Evolutionary conservation across 2,113 vertebrate genomes (phyloP).

Genomic region (Alethe castanea): DNA sequence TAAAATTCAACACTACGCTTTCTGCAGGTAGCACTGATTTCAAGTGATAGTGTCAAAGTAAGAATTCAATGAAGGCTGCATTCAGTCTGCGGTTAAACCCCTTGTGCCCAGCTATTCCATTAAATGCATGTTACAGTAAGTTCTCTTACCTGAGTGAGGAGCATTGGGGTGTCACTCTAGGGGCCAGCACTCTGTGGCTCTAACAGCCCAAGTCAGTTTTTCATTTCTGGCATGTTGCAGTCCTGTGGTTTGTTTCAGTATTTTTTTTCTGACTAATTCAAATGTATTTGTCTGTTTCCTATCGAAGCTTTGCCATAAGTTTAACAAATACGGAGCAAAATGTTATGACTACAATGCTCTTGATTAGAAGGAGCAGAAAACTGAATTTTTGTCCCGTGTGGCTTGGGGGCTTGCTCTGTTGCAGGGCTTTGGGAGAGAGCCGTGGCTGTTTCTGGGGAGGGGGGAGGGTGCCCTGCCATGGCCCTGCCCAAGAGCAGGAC

Average conservation of each 20-base stretch:
- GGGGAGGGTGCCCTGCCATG: not conserved
- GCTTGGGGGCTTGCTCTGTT: not conserved
- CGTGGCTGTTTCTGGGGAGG: not conserved
- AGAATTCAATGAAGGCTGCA: constrained; percentile 57
- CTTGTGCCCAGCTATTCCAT: constrained; percentile 57
- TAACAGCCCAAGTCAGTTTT: not conserved
- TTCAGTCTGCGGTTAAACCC: constrained; percentile 36
- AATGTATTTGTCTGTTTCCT: not conserved
- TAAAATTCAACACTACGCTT: constrained; percentile 32
- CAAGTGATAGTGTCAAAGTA: constrained; percentile 61
- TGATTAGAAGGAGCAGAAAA: not conserved
- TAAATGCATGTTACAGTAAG: constrained; percentile 52
- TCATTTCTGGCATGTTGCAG: not conserved
- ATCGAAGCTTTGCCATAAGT: not conserved
- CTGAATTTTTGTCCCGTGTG: not conserved
- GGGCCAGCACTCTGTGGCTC: not conserved
- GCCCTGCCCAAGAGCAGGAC: not conserved
- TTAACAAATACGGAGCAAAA: not conserved
- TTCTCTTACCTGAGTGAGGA: constrained; percentile 32
- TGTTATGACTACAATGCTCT: not conserved
- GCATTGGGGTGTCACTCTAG: not conserved
- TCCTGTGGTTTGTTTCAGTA: not conserved
- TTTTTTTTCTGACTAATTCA: not conserved
- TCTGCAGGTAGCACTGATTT: constrained; percentile 62
- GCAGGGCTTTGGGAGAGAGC: not conserved